Percentiles rank a stretch among this genome's conserved stretches.
Conservation (phyloP, 2,113 vertebrate species). For the Haemorhous mexicanus region DNA sequence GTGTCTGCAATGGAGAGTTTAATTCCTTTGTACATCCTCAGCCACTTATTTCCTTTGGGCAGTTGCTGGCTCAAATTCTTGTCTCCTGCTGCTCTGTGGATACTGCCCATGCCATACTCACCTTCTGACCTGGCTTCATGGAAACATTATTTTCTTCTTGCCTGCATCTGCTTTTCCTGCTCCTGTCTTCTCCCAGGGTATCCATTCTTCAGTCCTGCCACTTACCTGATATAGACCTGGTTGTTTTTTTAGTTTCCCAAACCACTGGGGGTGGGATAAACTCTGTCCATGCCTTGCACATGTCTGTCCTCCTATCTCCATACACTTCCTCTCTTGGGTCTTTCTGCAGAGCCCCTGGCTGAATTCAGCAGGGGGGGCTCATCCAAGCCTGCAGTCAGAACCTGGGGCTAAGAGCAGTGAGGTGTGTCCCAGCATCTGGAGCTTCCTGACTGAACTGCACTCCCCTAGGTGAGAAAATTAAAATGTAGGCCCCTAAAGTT, state of each 20-base stretch:
- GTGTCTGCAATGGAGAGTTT: background rate
- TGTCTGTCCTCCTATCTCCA: background rate
- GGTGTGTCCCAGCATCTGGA: background rate
- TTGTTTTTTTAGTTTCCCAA: background rate
- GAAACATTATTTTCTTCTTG: background rate
- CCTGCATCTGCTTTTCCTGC: background rate
- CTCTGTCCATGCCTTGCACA: background rate
- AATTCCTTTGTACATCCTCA: background rate
- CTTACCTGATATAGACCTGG: background rate
- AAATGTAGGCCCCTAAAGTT: background rate
- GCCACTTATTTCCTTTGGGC: background rate
- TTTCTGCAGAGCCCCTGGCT: background rate
- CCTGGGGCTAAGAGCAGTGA: rapidly evolving
- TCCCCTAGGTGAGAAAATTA: background rate
- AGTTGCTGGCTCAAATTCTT: background rate
- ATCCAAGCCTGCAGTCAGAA: background rate
- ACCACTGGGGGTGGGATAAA: rapidly evolving
- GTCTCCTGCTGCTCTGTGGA: background rate
- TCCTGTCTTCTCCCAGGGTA: background rate
- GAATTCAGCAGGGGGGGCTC: background rate
- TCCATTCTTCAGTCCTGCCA: background rate
- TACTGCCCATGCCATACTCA: rapidly evolving
- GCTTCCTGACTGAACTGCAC: background rate
- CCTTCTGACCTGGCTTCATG: background rate
- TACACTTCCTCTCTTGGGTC: too few relatives aligned